Evolutionary conservation across 2,888 invertebrate genomes (phyloP).

Genomic region (Odontocolon sp.): DNA sequence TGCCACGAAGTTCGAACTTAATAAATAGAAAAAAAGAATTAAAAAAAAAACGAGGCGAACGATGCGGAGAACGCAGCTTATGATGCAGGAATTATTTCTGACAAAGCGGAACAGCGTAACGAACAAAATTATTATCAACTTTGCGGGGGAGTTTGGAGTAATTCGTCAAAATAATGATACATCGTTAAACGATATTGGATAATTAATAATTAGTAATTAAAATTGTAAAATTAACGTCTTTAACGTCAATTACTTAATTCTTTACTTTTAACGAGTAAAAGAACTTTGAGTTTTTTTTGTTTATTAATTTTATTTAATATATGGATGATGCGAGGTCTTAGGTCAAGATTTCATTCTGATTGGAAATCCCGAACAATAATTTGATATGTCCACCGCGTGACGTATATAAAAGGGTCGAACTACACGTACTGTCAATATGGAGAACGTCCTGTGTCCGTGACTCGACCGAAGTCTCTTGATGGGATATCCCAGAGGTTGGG

Average conservation of each 20-base stretch:
- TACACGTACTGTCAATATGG: slow-evolving; percentile 25
- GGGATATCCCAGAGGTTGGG: slow-evolving; percentile 3
- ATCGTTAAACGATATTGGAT: too few relatives aligned
- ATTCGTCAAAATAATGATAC: too few relatives aligned
- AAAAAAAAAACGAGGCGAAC: slow-evolving; percentile 12
- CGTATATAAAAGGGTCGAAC: not conserved
- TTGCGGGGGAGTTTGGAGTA: too few relatives aligned
- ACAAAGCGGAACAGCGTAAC: not conserved
- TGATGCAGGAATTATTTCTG: not conserved
- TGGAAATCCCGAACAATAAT: slow-evolving; percentile 4
- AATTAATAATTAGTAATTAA: too few relatives aligned
- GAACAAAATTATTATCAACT: not conserved
- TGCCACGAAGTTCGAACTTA: slow-evolving; percentile 19
- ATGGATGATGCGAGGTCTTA: too few relatives aligned
- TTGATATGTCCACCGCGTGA: not conserved
- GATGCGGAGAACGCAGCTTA: not conserved
- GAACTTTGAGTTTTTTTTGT: too few relatives aligned
- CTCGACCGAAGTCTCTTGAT: slow-evolving; percentile 16
- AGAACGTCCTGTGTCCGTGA: slow-evolving; percentile 29
- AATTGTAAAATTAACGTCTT: too few relatives aligned
- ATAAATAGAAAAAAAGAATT: too few relatives aligned
- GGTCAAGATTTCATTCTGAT: not conserved
- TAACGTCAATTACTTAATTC: too few relatives aligned
- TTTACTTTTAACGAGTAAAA: too few relatives aligned
- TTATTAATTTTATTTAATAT: too few relatives aligned